Percentiles rank a stretch among this genome's conserved stretches.
Evolutionary conservation across 2,797 vertebrate genomes (phyloP).

Genomic region (Artibeus lituratus): DNA sequence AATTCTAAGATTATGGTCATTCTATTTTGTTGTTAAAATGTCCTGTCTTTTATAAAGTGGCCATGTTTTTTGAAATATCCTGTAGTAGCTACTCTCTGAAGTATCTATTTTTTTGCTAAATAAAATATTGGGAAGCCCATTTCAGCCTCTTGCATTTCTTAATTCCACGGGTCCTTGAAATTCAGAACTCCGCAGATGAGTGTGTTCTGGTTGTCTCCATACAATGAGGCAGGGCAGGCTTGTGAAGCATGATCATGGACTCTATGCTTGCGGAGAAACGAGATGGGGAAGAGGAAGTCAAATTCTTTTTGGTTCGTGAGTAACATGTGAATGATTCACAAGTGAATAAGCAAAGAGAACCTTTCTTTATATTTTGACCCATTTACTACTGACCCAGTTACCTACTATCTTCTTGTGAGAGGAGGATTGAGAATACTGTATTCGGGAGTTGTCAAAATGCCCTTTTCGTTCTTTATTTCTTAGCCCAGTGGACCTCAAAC

Average conservation of each 20-base stretch:
- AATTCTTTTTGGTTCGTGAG: neutral
- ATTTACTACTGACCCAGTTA: neutral
- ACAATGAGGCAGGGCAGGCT: neutral
- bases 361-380: neutral
- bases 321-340: neutral
- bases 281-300: neutral
- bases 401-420: neutral
- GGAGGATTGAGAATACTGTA: neutral
- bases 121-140: neutral
- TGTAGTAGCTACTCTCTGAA: conserved; percentile 13
- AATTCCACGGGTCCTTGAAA: neutral
- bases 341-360: neutral
- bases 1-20: neutral
- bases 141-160: neutral
- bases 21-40: neutral
- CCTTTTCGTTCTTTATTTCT: neutral
- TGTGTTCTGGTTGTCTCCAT: neutral
- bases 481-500: neutral
- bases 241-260: neutral
- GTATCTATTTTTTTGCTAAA: neutral
- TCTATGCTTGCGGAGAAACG: neutral
- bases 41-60: neutral
- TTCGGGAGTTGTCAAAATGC: neutral
- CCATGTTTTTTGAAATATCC: neutral
- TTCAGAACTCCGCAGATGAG: neutral